Base-by-base conservation (phyloP, 2,797 vertebrate species). In the Choloepus didactylus region DNA sequence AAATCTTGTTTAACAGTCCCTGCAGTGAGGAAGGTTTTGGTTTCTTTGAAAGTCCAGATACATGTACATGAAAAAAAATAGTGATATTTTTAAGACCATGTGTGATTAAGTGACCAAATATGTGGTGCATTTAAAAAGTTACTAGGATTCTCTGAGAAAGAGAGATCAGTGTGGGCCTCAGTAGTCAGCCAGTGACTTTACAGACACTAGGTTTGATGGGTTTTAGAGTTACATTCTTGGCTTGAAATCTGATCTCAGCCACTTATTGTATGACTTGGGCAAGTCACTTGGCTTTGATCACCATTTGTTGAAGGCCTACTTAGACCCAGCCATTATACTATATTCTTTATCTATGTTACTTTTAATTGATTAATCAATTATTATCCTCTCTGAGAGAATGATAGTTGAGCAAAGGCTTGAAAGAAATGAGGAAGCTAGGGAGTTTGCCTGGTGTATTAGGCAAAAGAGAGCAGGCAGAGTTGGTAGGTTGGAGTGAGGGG, bases 161-260 rank as follows among this genome's bases (percentile, higher is more conserved):
- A 19, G 73, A 46, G 0, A 82, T 76, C n/a, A 69, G 0, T 54
- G 19, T 89, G 44, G 69, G 16, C 56, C 85, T 38, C 56, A 72
- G 11, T 54, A 66, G 41, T 86, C 56, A 80, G 9, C 51, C 29
- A 75, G 9, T 38, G 86, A 38, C 38, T 7, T 64, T 66, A 41
- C 5, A 82, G 29, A 35, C 23, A 31, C 14, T 77, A 67, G 46
- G 46, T 18, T 73, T 56, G 11, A 27, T 75, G 9, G 9, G 2
- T 19, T 90, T 83, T 90, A 81, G 59, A 75, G 35, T 59, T 73
- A 6, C 66, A 31, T 44, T 93, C 75, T 91, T 91, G n/a, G 44
- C 76, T 77, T 87, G 75, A 92, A 87, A 79, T 90, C 69, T 94
- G 35, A 87, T 60, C 60, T 87, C 7, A 87, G 49, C 64, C 49